phyloP scores from a whole-genome alignment of 2,888 invertebrate genomes.

The Pachymerium ferrugineum region DNA sequence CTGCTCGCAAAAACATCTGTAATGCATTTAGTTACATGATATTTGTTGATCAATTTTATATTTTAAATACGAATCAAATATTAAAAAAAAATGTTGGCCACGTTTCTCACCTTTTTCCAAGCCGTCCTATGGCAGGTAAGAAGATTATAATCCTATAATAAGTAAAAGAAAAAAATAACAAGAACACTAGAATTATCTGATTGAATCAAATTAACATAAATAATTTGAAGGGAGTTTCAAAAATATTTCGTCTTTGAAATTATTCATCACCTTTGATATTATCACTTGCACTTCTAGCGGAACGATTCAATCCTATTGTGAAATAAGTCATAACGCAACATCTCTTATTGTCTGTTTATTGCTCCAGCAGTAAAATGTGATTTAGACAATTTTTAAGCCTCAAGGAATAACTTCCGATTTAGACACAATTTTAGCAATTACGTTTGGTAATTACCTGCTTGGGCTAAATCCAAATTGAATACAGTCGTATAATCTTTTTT shows the following conservation, averaged over 20 bases:
- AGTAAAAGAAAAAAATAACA: neutral
- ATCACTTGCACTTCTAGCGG: conserved; percentile 7
- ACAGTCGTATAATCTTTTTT: neutral
- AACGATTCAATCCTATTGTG: conserved; percentile 18
- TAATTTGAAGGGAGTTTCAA: neutral
- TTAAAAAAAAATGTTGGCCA: neutral
- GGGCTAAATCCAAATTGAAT: neutral
- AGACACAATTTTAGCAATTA: too few species aligned
- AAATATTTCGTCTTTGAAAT: neutral
- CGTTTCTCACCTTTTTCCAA: neutral
- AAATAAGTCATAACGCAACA: conserved; percentile 14
- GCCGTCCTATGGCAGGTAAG: neutral
- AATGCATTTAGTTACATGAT: too few species aligned
- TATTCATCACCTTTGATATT: conserved; percentile 25
- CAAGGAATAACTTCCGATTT: neutral
- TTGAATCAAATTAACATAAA: neutral
- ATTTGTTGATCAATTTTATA: neutral
- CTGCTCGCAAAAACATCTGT: neutral
- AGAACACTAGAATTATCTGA: neutral
- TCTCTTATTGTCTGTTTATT: conserved; percentile 5
- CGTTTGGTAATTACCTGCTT: neutral
- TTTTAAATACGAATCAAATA: neutral
- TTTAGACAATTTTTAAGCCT: conserved; percentile 1
- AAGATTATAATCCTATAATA: conserved; percentile 20
- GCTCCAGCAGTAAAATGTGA: neutral